Evolutionary conservation across 2,113 vertebrate genomes (phyloP), one percentile per base, ranked within the genome.

Genomic region (Paraplagusia blochii): DNA sequence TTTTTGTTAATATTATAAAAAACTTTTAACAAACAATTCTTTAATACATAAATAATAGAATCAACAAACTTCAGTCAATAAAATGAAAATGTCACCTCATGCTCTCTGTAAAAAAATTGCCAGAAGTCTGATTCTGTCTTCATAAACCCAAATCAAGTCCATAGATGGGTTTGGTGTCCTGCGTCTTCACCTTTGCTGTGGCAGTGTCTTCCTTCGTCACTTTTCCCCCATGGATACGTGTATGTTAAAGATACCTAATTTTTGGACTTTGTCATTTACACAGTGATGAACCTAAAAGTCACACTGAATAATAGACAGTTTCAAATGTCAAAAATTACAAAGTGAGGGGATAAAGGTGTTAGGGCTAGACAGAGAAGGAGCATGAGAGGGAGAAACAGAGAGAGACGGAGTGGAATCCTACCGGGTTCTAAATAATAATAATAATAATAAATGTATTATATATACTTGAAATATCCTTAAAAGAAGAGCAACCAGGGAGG

Each of bases 261-360:
- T 88, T 86, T 79, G 79, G 87, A 88, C 89, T 90, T 91, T 29
- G 90, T 89, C 91, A 91, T 92, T 92, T 92, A 88, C 89, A 90
- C 90, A 90, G 88, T 83, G 86, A 88, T 88, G 88, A 88, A 91
- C 89, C 91, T 90, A 89, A 89, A 92, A 90, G 89, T 85, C 76
- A 69, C 75, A 82, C 85, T 29, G 88, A 87, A 90, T 91, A 90
- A 91, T 91, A 91, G 90, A 92, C 89, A 90, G 89, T 91, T 92
- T 88, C 88, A 91, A 92, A 91, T 92, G 91, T 91, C 91, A 92
- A 87, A 83, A 83, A 90, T 90, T 89, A 90, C 88, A 90, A 90
- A 88, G 91, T 90, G 90, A 89, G 90, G 88, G 85, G 86, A 88
- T 89, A 91, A 76, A 79, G 86, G 88, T 78, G 62, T 29, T n/a